Evolutionary conservation across 2,113 vertebrate species (phyloP).

Genomic region (Albula goreensis): DNA sequence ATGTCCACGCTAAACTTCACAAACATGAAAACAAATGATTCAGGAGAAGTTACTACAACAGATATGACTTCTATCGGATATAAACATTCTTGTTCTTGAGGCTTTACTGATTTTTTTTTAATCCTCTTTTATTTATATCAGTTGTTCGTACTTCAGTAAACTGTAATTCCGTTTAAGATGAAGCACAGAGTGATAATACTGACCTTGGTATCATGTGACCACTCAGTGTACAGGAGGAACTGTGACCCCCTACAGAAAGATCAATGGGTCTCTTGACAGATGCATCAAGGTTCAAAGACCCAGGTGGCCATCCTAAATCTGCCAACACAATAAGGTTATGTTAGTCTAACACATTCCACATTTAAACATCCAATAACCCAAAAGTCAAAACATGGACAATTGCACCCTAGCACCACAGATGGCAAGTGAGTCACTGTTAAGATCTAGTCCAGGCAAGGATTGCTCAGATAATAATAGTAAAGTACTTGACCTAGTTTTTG

Average conservation of each 20-base stretch:
- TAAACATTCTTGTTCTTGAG: too few species aligned
- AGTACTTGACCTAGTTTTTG: neutral
- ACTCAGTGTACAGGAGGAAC: neutral
- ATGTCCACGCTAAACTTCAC: too few species aligned
- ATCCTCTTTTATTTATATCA: too few species aligned
- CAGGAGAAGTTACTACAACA: too few species aligned
- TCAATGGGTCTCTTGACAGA: neutral
- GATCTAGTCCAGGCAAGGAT: neutral
- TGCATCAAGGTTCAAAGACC: neutral
- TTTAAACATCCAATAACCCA: neutral
- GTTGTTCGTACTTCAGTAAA: too few species aligned
- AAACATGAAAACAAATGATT: too few species aligned
- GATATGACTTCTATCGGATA: too few species aligned
- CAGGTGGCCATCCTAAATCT: neutral
- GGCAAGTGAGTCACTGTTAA: neutral
- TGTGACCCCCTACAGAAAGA: neutral
- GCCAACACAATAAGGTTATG: neutral
- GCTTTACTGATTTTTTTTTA: too few species aligned
- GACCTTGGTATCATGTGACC: neutral
- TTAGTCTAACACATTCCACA: neutral
- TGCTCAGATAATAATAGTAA: neutral
- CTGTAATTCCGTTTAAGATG: too few species aligned
- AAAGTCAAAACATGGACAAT: neutral
- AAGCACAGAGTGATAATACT: too few species aligned
- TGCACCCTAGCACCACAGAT: neutral